phyloP scores from a whole-genome alignment of 2,888 invertebrate species.

The Lycophotia porphyrea region DNA sequence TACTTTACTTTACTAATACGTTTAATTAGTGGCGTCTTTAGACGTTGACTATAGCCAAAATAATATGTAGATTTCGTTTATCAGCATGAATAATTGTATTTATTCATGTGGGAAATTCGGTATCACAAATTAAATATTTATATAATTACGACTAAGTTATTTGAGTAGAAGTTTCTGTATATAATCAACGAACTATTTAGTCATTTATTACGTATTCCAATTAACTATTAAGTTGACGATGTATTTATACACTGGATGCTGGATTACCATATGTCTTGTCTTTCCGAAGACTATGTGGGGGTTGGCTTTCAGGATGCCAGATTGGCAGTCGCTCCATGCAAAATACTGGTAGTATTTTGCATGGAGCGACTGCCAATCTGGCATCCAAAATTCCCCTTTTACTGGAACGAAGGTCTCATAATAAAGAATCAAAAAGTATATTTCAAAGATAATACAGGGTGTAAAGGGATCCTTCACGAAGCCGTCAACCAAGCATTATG shows the following conservation, averaged over 20 bases:
- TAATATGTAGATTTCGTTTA: constrained; percentile 12
- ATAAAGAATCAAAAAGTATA: not conserved
- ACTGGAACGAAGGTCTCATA: not conserved
- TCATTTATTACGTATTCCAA: not conserved
- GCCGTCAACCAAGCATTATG: too few species aligned
- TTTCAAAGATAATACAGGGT: not conserved
- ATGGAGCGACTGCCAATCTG: not conserved
- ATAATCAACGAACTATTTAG: not conserved
- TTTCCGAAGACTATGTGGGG: not conserved
- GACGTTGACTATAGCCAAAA: not conserved
- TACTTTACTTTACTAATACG: constrained; percentile 8
- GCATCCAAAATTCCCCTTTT: not conserved
- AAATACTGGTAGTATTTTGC: not conserved
- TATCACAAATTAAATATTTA: constrained; percentile 8
- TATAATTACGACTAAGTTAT: not conserved
- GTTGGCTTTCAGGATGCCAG: not conserved
- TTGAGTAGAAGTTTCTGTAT: not conserved
- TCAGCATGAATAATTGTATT: constrained; percentile 22
- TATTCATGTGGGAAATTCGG: constrained; percentile 18
- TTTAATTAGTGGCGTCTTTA: constrained; percentile 7
- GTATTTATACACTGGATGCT: not conserved
- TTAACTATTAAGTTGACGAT: too few species aligned
- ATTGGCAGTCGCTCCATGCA: too few species aligned
- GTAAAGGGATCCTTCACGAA: too few species aligned
- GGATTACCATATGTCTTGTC: not conserved